These are phyloP conservation scores for Lepus europaeus DNA, from an alignment of 2,113 vertebrate species.

Conservation along the genomic window DNA sequence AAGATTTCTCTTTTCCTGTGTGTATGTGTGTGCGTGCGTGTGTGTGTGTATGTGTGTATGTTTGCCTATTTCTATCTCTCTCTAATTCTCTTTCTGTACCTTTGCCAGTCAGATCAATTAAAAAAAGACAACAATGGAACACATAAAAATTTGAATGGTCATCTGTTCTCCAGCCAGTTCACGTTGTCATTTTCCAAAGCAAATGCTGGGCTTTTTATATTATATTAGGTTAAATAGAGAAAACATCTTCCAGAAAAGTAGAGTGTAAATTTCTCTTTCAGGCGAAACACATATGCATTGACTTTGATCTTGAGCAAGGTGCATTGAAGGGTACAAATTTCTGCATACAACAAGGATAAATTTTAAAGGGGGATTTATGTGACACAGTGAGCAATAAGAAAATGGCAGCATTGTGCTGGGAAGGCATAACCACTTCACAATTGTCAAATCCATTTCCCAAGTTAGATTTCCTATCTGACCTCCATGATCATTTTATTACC, in stretches of 20 bases:
- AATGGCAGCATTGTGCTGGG: not conserved
- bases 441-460: not conserved
- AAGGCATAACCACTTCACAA: not conserved
- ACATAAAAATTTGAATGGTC: not conserved
- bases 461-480: not conserved
- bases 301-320: not conserved
- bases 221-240: not conserved
- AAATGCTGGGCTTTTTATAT: not conserved
- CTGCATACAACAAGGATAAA: not conserved
- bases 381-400: not conserved
- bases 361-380: not conserved
- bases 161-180: not conserved
- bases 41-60: too few species aligned
- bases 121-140: too few species aligned
- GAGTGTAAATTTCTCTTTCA: not conserved
- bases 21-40: too few species aligned
- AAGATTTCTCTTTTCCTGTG: too few species aligned
- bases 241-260: not conserved
- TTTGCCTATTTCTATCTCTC: too few species aligned
- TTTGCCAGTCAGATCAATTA: too few species aligned
- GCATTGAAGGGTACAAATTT: not conserved
- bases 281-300: not conserved
- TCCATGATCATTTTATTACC: not conserved
- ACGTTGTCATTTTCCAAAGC: not conserved
- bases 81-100: too few species aligned